Evolutionary conservation across 2,797 vertebrate genomes (phyloP).

Genomic region (Pseudomugil tenellus): DNA sequence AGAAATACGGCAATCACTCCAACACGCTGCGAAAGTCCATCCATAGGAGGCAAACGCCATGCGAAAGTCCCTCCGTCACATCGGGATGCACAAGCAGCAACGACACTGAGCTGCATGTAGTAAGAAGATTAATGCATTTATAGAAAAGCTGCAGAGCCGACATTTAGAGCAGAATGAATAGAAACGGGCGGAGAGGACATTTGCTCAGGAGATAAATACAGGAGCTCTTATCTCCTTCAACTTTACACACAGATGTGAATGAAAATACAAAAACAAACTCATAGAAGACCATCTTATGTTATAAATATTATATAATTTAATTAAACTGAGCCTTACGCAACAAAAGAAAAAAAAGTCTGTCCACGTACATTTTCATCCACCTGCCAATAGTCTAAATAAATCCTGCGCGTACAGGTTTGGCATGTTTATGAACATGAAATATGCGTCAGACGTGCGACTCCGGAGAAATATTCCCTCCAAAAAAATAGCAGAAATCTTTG

Average conservation of each 20-base stretch:
- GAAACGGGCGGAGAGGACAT: constrained; percentile 68
- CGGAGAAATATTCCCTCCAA: constrained; percentile 10
- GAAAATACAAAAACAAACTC: constrained; percentile 33
- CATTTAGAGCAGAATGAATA: constrained; percentile 76
- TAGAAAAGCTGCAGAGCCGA: constrained; percentile 82
- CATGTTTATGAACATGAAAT: background rate
- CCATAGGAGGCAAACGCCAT: constrained; percentile 45
- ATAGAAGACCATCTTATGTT: constrained; percentile 20
- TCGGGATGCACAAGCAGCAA: constrained; percentile 60
- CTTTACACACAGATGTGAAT: constrained; percentile 50
- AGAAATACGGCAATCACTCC: constrained; percentile 32
- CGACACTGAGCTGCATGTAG: constrained; percentile 70
- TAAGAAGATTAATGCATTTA: constrained; percentile 87
- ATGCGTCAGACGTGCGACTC: background rate
- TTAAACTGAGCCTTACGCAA: constrained; percentile 45
- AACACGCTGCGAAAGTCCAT: constrained; percentile 16
- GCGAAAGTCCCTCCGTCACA: constrained; percentile 69
- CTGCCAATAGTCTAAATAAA: constrained; percentile 1
- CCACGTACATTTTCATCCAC: constrained; percentile 32
- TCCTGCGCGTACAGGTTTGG: constrained; percentile 3
- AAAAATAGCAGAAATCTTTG: constrained; percentile 6
- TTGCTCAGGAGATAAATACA: constrained; percentile 60
- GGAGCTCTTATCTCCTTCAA: constrained; percentile 42
- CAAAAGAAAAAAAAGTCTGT: constrained; percentile 12
- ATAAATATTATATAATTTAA: constrained; percentile 54